These are phyloP conservation scores for Caiman crocodilus DNA, from an alignment of 2,797 vertebrate genomes.

Conservation along the genomic window DNA sequence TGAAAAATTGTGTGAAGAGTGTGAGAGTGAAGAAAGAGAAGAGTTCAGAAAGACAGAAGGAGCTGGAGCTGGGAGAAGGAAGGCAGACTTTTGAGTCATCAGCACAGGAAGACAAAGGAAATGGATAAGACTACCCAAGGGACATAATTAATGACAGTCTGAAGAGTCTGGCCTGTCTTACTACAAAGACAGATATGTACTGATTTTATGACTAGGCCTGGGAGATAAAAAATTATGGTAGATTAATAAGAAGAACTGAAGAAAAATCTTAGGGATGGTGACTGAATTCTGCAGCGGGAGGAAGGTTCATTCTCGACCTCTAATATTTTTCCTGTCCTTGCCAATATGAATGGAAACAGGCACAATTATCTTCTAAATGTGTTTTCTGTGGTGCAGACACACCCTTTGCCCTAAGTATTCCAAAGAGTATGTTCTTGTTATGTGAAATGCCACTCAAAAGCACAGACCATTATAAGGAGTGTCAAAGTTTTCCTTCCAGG, in stretches of 20 bases:
- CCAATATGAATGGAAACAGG: fast-evolving
- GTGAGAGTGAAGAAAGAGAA: background rate
- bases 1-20: too few species aligned
- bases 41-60: background rate
- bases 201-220: background rate
- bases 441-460: background rate
- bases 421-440: background rate
- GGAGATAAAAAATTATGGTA: background rate
- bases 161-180: background rate
- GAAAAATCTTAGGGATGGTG: background rate
- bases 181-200: background rate
- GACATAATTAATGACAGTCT: background rate
- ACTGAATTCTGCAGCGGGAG: background rate
- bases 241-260: background rate
- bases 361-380: background rate
- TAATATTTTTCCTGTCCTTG: background rate
- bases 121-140: background rate
- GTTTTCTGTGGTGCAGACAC: background rate
- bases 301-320: background rate
- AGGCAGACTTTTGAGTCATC: background rate
- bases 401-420: background rate
- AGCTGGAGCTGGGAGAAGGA: background rate
- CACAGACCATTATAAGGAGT: background rate
- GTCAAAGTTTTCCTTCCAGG: background rate
- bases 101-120: background rate